Conservation (phyloP, 2,113 vertebrate genomes). For the Centropristis striata region DNA sequence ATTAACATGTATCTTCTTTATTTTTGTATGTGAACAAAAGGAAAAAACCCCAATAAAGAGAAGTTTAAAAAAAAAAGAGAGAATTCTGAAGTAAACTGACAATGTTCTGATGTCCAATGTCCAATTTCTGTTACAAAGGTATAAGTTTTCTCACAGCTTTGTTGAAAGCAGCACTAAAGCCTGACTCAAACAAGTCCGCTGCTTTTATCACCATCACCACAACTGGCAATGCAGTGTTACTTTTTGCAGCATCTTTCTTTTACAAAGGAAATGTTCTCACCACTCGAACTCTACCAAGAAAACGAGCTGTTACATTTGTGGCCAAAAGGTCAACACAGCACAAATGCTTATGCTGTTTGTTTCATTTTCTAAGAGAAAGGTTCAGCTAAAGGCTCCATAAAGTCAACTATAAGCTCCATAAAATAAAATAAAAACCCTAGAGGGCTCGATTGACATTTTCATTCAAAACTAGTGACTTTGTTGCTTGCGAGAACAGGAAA, state of each 20-base stretch:
- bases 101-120: too few relatives aligned
- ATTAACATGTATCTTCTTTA: too few relatives aligned
- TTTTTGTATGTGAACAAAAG: too few relatives aligned
- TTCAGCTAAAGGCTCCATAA: background rate
- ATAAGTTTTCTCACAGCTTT: background rate
- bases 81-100: too few relatives aligned
- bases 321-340: background rate
- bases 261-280: conserved; percentile 14
- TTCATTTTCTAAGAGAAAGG: background rate
- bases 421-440: background rate
- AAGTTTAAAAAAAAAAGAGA: too few relatives aligned
- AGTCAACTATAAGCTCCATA: background rate
- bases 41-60: too few relatives aligned
- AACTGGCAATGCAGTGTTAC: background rate
- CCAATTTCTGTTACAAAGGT: background rate
- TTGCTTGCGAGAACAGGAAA: conserved; percentile 21
- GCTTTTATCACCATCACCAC: background rate
- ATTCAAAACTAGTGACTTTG: background rate
- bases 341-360: background rate
- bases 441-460: background rate
- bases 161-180: background rate
- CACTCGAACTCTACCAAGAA: background rate
- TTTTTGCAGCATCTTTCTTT: background rate
- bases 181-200: background rate
- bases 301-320: background rate